Percentiles rank a stretch among this genome's conserved stretches.
Conservation (phyloP, 2,113 vertebrate genomes). For the Gnathonemus echidnorhynchus region DNA sequence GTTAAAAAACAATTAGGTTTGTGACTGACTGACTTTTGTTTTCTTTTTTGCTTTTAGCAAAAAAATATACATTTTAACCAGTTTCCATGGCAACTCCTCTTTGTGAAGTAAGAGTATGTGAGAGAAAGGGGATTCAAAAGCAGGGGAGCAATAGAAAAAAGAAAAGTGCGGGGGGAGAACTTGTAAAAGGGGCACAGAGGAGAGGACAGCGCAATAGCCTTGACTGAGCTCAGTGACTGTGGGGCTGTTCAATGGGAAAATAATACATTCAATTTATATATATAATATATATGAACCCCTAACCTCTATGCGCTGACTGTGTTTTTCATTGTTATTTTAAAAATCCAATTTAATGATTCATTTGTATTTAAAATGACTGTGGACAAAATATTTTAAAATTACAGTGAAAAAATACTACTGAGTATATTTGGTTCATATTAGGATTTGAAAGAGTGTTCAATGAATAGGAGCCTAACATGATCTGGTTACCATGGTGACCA, state of each 20-base stretch:
- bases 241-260: background rate
- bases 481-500: conserved; percentile 66
- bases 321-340: background rate
- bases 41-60: conserved; percentile 17
- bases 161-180: background rate
- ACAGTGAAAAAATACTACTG: background rate
- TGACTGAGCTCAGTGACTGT: background rate
- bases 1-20: background rate
- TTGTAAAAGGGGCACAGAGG: background rate
- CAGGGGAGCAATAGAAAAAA: conserved; percentile 14
- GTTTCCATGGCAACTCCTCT: conserved; percentile 68
- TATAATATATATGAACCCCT: background rate
- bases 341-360: background rate
- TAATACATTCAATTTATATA: background rate
- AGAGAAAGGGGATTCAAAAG: conserved; percentile 28
- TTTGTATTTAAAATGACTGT: background rate
- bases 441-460: conserved; percentile 27
- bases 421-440: background rate
- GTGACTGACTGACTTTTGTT: conserved; percentile 27
- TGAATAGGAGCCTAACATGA: conserved; percentile 55
- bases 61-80: conserved; percentile 58
- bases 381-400: background rate
- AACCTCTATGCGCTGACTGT: background rate
- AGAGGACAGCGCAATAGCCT: background rate
- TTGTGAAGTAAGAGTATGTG: conserved; percentile 40